These are phyloP conservation scores for Malacosoma neustria DNA, from an alignment of 2,888 invertebrate species.

Conservation along the genomic window DNA sequence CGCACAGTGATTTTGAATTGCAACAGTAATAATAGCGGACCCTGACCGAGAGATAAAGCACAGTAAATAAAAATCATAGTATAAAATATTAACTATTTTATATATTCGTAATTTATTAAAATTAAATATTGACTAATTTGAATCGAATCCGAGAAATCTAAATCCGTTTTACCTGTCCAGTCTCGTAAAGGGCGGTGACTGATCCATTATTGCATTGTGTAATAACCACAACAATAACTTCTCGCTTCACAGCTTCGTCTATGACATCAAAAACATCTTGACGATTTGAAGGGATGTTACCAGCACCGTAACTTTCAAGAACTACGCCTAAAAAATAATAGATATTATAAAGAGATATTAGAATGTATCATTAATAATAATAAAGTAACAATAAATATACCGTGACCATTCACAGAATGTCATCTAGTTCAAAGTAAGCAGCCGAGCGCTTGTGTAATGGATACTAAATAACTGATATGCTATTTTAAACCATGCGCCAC, in stretches of 20 bases:
- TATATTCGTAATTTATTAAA: background rate
- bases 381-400: no score
- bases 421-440: no score
- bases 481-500: no score
- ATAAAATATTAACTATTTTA: background rate
- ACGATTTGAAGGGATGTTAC: conserved; percentile 92
- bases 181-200: conserved; percentile 86
- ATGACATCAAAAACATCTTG: conserved; percentile 85
- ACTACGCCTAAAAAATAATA: conserved; percentile 85
- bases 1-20: no score
- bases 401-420: no score
- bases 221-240: conserved; percentile 92
- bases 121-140: background rate
- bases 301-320: conserved; percentile 93
- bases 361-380: no score
- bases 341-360: no score
- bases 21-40: no score
- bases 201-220: conserved; percentile 92
- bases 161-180: conserved; percentile 84
- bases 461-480: no score
- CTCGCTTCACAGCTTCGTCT: conserved; percentile 80
- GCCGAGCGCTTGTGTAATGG: no score
- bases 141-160: background rate
- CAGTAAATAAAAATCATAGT: no score
- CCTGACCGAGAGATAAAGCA: no score